Base-by-base conservation (phyloP, 2,113 vertebrate genomes). In the Tauraco erythrolophus region DNA sequence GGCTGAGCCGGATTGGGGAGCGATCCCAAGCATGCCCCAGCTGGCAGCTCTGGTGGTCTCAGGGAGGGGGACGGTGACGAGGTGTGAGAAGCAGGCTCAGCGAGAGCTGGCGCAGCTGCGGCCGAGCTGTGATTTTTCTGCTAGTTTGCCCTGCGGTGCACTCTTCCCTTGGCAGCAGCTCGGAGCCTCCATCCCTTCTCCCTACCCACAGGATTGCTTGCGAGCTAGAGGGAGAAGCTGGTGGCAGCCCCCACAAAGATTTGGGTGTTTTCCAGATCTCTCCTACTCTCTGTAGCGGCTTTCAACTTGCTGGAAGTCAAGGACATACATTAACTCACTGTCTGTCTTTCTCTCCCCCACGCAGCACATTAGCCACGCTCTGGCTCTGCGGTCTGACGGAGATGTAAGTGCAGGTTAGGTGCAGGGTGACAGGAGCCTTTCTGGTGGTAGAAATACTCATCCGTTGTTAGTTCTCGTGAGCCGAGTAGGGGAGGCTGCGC, bases 201-300 rank as follows among this genome's bases (percentile, higher is more conserved):
- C 92, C 61, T 78, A 4, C 78, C 43, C 65, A 33, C 57, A 58
- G 48, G 33, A 58, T 1, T 61, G 53, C n/a, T 87, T 53, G 75
- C 21, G 62, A 66, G 79, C 56, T 54, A 19, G 54, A 75, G 65
- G 41, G 37, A 77, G 64, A 65, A 89, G 24, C 56, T 96, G 50
- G 66, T 89, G 91, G 74, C 91, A 97, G 91, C 91, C 70, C 77
- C 77, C 78, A 76, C 91, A 92, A 85, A 94, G 4, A 19, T 68
- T 53, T 93, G 93, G 31, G 79, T 70, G 50, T 45, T 91, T 81
- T 92, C 92, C 93, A 91, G 81, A 37, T 92, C 69, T 94, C 81
- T 90, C 76, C 93, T 68, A 57, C 82, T 95, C 69, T 82, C 60
- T 69, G 24, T 41, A 87, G 69, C 75, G 86, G 76, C 69, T 96